Conservation (phyloP, 2,888 invertebrate species). For the Lingula anatina region DNA sequence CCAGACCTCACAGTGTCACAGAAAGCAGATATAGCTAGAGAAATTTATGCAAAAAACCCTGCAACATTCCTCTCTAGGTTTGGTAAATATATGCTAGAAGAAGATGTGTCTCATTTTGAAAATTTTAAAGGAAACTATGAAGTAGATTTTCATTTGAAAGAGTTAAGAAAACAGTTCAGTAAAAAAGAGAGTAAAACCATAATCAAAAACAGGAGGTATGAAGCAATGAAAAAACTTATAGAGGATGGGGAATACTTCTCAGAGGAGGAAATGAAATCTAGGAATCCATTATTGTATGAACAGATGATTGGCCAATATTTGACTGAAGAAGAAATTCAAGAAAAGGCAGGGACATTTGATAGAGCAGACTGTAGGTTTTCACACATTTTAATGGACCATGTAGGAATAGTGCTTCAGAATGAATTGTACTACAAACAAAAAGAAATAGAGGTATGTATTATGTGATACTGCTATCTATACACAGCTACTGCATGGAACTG, state of each 20-base stretch:
- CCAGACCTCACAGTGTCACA: slow-evolving; percentile 66
- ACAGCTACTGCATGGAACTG: too few relatives aligned
- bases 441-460: slow-evolving; percentile 52
- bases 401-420: slow-evolving; percentile 63
- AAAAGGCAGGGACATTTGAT: slow-evolving; percentile 46
- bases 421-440: slow-evolving; percentile 60
- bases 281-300: slow-evolving; percentile 85
- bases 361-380: slow-evolving; percentile 58
- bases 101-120: slow-evolving; percentile 70
- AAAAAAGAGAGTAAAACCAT: slow-evolving; percentile 17
- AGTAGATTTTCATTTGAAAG: slow-evolving; percentile 62
- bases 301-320: slow-evolving; percentile 83
- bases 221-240: slow-evolving; percentile 71
- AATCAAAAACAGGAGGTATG: slow-evolving; percentile 72
- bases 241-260: slow-evolving; percentile 74
- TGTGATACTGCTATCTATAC: not conserved
- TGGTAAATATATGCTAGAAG: slow-evolving; percentile 64
- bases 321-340: slow-evolving; percentile 68
- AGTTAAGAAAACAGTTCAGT: slow-evolving; percentile 43
- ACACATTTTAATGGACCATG: slow-evolving; percentile 72
- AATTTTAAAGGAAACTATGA: slow-evolving; percentile 56
- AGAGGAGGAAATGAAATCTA: slow-evolving; percentile 87
- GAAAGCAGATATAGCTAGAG: slow-evolving; percentile 65
- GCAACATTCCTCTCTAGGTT: slow-evolving; percentile 71
- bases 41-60: slow-evolving; percentile 64